A percentile compares a stretch with the other conserved stretches of the same genome.
Evolutionary conservation across 2,797 vertebrate genomes (phyloP).

Genomic region (Pteropus rufus): DNA sequence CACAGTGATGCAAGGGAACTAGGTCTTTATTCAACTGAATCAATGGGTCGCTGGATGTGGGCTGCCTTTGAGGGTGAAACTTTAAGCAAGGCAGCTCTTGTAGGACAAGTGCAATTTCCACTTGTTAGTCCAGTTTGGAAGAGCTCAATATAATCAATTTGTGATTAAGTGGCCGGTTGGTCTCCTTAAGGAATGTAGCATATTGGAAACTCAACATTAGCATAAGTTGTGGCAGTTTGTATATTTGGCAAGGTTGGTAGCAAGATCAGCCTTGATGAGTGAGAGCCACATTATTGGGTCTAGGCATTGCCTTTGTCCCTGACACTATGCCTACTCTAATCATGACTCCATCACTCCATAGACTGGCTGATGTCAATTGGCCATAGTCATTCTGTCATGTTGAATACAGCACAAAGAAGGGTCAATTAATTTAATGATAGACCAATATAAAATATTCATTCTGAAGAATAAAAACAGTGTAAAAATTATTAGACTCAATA

Average conservation of each 20-base stretch:
- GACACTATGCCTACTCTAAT: neutral
- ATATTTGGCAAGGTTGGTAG: neutral
- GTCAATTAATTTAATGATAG: neutral
- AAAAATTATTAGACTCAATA: neutral
- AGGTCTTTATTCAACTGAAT: neutral
- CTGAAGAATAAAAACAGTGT: neutral
- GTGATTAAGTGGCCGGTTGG: neutral
- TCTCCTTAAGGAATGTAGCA: neutral
- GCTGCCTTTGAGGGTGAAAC: neutral
- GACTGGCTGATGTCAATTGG: neutral
- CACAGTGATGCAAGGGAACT: neutral
- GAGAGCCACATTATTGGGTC: neutral
- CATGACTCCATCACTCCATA: neutral
- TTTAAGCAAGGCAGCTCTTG: neutral
- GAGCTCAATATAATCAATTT: neutral
- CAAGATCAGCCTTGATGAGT: neutral
- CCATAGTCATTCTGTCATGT: neutral
- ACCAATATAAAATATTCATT: neutral
- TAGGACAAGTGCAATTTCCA: neutral
- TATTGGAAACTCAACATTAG: neutral
- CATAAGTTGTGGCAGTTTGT: neutral
- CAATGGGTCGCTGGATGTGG: neutral
- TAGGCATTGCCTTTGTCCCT: neutral
- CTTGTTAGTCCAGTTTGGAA: neutral
- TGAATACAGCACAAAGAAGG: neutral